These are phyloP conservation scores for Sphaerophoria taeniata DNA, from an alignment of 2,888 invertebrate genomes.

Conservation along the genomic window DNA sequence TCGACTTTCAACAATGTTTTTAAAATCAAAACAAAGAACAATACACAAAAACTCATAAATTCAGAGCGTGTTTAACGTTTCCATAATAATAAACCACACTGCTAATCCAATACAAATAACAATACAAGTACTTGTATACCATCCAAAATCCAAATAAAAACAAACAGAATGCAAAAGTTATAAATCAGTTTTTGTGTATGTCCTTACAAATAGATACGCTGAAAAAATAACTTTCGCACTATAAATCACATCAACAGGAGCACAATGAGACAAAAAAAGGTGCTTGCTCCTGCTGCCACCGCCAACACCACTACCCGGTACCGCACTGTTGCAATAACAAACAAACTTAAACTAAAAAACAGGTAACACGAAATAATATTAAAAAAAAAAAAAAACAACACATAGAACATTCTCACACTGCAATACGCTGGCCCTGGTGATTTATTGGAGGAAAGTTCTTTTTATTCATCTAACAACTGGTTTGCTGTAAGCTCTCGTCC, in stretches of 20 bases:
- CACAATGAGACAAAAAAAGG: slow-evolving; percentile 43
- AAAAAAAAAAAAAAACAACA: slow-evolving; percentile 30
- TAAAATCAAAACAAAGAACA: too few relatives aligned
- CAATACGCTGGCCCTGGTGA: slow-evolving; percentile 55
- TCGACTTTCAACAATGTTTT: too few relatives aligned
- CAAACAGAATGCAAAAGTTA: slow-evolving; percentile 3
- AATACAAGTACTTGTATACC: neutral
- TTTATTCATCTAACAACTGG: slow-evolving; percentile 24
- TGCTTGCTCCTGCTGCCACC: neutral
- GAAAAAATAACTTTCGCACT: slow-evolving; percentile 26
- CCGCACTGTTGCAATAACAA: neutral
- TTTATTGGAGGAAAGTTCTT: slow-evolving; percentile 39
- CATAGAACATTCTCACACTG: slow-evolving; percentile 53
- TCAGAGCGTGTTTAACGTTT: too few relatives aligned
- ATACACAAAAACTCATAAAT: too few relatives aligned
- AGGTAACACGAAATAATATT: slow-evolving; percentile 6
- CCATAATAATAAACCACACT: neutral
- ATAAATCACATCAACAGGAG: slow-evolving; percentile 49
- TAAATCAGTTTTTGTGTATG: slow-evolving; percentile 18
- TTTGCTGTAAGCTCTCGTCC: neutral
- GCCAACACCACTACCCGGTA: too few relatives aligned
- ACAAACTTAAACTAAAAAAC: slow-evolving; percentile 22
- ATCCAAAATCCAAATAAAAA: neutral
- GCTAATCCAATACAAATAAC: slow-evolving; percentile 33
- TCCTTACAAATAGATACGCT: neutral